Evolutionary conservation across 2,113 vertebrate genomes (phyloP).

Genomic region (Seriola dumerili): DNA sequence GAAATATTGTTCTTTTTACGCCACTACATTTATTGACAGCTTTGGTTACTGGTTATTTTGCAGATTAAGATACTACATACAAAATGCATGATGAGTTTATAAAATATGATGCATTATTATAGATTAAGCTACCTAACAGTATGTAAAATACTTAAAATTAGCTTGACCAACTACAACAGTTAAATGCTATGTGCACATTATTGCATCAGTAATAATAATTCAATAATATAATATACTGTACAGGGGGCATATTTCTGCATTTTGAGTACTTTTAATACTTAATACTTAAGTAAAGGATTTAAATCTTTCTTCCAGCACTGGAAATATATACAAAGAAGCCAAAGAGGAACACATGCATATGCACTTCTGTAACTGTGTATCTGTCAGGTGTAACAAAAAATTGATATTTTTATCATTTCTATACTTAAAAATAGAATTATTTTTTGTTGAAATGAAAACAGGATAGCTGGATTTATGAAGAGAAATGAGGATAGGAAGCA

Average conservation of each 20-base stretch:
- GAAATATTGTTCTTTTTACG: background rate
- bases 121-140: too few relatives aligned
- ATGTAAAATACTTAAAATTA: too few relatives aligned
- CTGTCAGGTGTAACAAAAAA: background rate
- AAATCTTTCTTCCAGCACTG: background rate
- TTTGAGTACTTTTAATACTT: background rate
- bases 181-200: too few relatives aligned
- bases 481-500: constrained; percentile 6
- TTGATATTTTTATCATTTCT: background rate
- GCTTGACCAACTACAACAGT: too few relatives aligned
- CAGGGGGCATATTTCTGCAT: too few relatives aligned
- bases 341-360: background rate
- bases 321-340: too few relatives aligned
- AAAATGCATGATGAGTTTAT: too few relatives aligned
- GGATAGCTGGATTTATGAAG: background rate
- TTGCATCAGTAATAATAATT: too few relatives aligned
- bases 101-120: too few relatives aligned
- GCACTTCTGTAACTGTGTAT: too few relatives aligned
- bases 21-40: background rate
- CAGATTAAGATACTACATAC: too few relatives aligned
- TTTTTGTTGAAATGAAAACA: constrained; percentile 10
- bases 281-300: background rate
- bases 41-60: background rate
- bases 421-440: background rate
- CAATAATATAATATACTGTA: too few relatives aligned